These are phyloP conservation scores for Boulengeromyrus knoepffleri DNA, from an alignment of 2,113 vertebrate species.

Conservation along the genomic window DNA sequence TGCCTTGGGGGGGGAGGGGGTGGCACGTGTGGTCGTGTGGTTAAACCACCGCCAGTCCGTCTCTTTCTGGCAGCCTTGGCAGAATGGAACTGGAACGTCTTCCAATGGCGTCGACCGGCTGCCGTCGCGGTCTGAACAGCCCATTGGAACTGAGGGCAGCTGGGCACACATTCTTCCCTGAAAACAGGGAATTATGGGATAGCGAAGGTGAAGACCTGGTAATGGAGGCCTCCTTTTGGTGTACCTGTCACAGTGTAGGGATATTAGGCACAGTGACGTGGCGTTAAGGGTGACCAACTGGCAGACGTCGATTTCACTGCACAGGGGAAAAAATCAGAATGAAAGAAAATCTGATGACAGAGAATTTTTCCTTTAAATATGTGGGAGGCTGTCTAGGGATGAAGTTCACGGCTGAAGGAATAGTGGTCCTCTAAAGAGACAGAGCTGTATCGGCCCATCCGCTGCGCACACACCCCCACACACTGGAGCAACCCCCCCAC, in stretches of 20 bases:
- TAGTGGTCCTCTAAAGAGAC: neutral
- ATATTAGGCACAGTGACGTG: neutral
- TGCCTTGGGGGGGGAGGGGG: neutral
- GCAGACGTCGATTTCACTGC: neutral
- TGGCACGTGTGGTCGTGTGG: neutral
- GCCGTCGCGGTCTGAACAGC: neutral
- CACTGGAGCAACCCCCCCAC: neutral
- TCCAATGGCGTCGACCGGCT: neutral
- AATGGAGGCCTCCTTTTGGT: neutral
- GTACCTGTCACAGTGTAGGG: neutral
- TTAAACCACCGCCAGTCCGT: constrained; percentile 4
- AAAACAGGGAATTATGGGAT: neutral
- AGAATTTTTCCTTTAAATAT: neutral
- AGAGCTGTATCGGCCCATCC: neutral
- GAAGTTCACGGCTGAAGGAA: neutral
- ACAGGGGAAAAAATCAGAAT: neutral
- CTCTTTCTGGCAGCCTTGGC: neutral
- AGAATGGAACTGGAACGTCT: neutral
- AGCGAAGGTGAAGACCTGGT: neutral
- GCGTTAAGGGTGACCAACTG: neutral
- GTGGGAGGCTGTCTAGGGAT: neutral
- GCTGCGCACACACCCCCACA: neutral
- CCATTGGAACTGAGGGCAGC: neutral
- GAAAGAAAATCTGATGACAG: neutral
- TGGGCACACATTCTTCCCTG: no score